A percentile compares a stretch with the other conserved stretches of the same genome.
phyloP scores from a whole-genome alignment of 2,888 invertebrate genomes.

The Tetheella fluctuosa region DNA sequence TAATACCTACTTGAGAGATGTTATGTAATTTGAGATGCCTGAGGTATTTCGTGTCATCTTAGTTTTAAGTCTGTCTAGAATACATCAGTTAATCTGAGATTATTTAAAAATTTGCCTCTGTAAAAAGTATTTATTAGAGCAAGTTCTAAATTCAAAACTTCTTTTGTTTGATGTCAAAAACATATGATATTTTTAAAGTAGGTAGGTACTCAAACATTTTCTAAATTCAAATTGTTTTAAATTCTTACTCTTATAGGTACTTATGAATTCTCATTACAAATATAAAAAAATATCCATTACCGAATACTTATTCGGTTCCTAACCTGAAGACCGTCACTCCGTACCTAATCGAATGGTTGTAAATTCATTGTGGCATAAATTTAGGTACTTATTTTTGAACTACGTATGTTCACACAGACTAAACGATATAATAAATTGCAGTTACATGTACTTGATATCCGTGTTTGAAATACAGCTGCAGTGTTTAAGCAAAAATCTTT shows the following conservation, averaged over 20 bases:
- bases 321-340: too few species aligned
- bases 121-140: not conserved
- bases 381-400: too few species aligned
- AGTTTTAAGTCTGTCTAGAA: not conserved
- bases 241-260: slow-evolving; percentile 7
- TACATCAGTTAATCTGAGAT: not conserved
- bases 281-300: too few species aligned
- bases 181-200: too few species aligned
- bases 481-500: too few species aligned
- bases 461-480: too few species aligned
- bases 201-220: not conserved
- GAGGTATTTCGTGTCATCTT: not conserved
- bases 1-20: not conserved
- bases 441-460: too few species aligned
- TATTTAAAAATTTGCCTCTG: not conserved
- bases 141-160: slow-evolving; percentile 3
- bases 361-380: too few species aligned
- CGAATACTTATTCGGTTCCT: too few species aligned
- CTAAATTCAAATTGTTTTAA: not conserved
- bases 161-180: not conserved
- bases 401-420: too few species aligned
- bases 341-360: too few species aligned
- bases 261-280: not conserved
- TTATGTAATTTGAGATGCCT: not conserved
- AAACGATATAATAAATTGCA: too few species aligned